These are phyloP conservation scores for Ctenomys sociabilis DNA, from an alignment of 2,113 vertebrate species.

Conservation along the genomic window DNA sequence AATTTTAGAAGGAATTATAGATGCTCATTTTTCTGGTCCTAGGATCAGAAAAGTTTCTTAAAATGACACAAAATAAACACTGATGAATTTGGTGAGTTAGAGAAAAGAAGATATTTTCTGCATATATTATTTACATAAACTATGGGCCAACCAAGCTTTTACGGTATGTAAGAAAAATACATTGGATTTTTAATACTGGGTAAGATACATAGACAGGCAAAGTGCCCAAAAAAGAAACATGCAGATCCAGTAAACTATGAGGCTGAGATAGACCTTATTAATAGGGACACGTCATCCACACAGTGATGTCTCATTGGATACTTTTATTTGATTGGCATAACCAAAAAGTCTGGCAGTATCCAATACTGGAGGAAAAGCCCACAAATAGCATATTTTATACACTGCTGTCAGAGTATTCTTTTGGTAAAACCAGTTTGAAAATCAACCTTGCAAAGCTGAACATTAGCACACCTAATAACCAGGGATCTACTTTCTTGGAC, in stretches of 20 bases:
- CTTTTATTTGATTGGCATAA: not conserved
- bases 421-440: not conserved
- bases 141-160: not conserved
- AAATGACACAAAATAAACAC: not conserved
- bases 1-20: not conserved
- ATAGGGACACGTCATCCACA: too few relatives aligned
- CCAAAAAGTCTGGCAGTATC: not conserved
- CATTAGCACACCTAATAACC: not conserved
- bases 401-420: not conserved
- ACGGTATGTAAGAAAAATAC: not conserved
- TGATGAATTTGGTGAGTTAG: not conserved
- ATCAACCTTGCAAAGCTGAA: not conserved
- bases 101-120: not conserved
- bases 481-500: not conserved
- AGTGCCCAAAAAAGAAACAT: not conserved
- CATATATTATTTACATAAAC: not conserved
- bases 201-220: not conserved
- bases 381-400: not conserved
- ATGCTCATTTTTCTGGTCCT: not conserved
- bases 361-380: not conserved
- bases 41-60: not conserved
- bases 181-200: not conserved
- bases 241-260: too few relatives aligned
- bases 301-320: fast-evolving
- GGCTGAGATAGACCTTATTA: not conserved